phyloP scores from a whole-genome alignment of 2,797 vertebrate species.

The Bradypodion ventrale region DNA sequence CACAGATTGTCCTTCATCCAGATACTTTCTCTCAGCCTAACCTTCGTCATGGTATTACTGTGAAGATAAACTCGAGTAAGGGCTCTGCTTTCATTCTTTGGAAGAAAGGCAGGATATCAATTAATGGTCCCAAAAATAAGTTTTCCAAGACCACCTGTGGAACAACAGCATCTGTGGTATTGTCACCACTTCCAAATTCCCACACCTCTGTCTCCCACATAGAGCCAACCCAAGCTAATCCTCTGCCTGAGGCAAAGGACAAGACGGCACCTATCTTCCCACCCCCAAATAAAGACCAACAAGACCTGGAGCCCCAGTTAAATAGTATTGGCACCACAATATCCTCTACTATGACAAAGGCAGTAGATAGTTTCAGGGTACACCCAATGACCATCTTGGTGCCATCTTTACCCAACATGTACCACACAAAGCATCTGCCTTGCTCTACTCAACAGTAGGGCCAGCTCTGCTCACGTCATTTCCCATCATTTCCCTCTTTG shows the following conservation, averaged over 20 bases:
- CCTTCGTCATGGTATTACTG: too few relatives aligned
- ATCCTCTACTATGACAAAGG: neutral
- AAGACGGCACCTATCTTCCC: neutral
- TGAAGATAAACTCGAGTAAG: too few relatives aligned
- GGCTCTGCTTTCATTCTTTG: too few relatives aligned
- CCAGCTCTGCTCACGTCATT: neutral
- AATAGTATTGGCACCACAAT: neutral
- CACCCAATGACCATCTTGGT: neutral
- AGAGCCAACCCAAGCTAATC: neutral
- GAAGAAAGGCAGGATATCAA: too few relatives aligned
- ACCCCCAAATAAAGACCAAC: neutral
- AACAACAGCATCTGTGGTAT: too few relatives aligned
- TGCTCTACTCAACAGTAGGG: neutral
- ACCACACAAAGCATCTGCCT: neutral
- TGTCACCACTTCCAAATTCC: too few relatives aligned
- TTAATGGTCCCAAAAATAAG: too few relatives aligned
- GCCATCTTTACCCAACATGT: neutral
- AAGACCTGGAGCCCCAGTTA: neutral
- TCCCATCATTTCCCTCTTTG: neutral
- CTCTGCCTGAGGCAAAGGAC: neutral
- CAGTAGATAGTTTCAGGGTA: neutral
- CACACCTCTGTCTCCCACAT: neutral
- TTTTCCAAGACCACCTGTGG: too few relatives aligned
- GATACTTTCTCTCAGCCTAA: too few relatives aligned
- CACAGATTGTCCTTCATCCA: too few relatives aligned